Base-by-base conservation (phyloP, 37 sponge, comb jelly and placozoan species). In the Halichondria panicea region DNA sequence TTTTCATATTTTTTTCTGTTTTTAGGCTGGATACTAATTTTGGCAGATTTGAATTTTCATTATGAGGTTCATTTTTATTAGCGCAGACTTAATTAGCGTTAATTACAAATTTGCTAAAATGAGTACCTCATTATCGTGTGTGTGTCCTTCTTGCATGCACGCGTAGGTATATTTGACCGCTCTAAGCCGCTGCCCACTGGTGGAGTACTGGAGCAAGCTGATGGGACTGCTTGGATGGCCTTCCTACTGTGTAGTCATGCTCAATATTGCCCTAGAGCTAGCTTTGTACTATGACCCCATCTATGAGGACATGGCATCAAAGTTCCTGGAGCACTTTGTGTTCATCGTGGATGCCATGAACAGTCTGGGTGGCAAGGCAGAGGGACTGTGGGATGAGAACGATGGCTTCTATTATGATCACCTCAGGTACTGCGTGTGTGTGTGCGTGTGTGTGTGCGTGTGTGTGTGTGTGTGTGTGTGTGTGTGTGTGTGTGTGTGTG, bases 221-320 rank as follows among this genome's bases (percentile, higher is more conserved):
- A 96, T 72, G 97, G 97, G 11, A 96, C 97, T 19, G 97, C 97
- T 30, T 96, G 97, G 97, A 96, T 96, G 97, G 93, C 94, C 18
- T 96, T 96, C 86, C n/a, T 96, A 85, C 85, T 92, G 94, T 75
- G 88, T 93, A 1, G 66, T 78, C 25, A 96, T 96, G 97, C 78
- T 96, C 63, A 83, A 93, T 77, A 96, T 96, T 9, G 94, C 97
- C 6, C 74, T 96, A 30, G 97, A 96, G 77, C 76, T 96, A 44
- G 93, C 97, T 1, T 76, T 84, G n/a, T 46, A 84, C 28, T 53
- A 84, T 43, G 88, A 96, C 70, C 74, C 65, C 53, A 90, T 93
- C 53, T 96, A 92, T 34, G 97, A 96, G 57, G 97, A 96, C 85
- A 96, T 96, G 97, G 97, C 97, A 0, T 96, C 97, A 36, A 96